Percentiles rank a stretch among this genome's conserved stretches.
phyloP scores from a whole-genome alignment of 2,797 vertebrate species.

The Corythornis leucogaster region DNA sequence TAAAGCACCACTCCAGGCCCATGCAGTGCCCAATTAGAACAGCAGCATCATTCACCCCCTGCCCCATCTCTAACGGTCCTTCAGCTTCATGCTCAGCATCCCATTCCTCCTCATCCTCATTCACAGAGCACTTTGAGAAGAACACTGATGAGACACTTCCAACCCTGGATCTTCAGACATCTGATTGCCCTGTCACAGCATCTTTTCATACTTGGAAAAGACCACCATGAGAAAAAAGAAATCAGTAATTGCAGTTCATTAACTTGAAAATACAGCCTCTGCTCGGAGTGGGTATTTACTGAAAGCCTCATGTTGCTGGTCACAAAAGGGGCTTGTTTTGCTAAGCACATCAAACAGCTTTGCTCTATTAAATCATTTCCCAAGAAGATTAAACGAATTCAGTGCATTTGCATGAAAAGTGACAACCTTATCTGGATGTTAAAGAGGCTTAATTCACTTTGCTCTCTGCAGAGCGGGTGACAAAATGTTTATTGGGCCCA shows the following conservation, averaged over 20 bases:
- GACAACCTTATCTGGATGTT: slow-evolving; percentile 62
- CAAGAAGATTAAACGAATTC: slow-evolving; percentile 71
- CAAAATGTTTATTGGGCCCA: slow-evolving; percentile 38
- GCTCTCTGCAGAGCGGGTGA: not conserved
- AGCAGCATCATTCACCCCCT: not conserved
- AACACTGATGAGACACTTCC: not conserved
- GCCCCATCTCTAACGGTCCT: not conserved
- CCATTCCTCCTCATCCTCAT: not conserved
- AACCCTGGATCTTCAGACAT: not conserved
- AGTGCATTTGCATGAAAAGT: slow-evolving; percentile 68
- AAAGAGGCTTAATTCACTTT: slow-evolving; percentile 65
- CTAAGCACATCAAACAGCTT: slow-evolving; percentile 75
- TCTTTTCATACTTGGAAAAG: not conserved
- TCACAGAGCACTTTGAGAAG: not conserved
- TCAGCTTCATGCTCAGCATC: not conserved
- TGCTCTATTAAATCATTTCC: slow-evolving; percentile 30
- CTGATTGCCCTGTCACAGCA: not conserved
- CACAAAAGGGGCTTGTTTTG: slow-evolving; percentile 67
- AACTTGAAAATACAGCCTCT: not conserved
- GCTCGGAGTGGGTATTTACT: slow-evolving; percentile 78
- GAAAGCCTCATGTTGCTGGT: slow-evolving; percentile 61
- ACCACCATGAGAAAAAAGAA: not conserved
- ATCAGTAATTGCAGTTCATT: not conserved
- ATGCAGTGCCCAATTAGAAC: not conserved
- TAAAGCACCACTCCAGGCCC: not conserved